These are phyloP conservation scores for Dasysyrphus tricinctus DNA, from an alignment of 2,888 invertebrate species.

Conservation along the genomic window DNA sequence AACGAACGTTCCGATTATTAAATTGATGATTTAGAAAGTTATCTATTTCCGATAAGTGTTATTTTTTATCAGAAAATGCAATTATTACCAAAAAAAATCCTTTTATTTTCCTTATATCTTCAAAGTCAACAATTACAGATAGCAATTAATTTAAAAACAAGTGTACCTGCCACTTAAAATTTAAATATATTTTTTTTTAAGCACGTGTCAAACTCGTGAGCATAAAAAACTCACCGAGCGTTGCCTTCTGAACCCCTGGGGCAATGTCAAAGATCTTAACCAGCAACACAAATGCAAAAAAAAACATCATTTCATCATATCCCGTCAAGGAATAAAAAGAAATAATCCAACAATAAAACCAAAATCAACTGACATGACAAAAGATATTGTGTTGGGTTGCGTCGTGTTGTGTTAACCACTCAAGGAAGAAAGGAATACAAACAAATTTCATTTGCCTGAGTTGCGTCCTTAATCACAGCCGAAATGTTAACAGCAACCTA, in stretches of 20 bases:
- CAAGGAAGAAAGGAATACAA: constrained; percentile 12
- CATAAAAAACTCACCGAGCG: not conserved
- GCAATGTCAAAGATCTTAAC: not conserved
- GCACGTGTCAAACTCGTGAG: constrained; percentile 12
- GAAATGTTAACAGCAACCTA: not conserved
- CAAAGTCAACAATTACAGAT: not conserved
- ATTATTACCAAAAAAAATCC: no score
- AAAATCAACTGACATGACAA: constrained; percentile 9
- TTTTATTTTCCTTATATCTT: no score
- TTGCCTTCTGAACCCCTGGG: not conserved
- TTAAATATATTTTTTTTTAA: not conserved
- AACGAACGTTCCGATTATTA: no score
- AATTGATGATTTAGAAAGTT: no score
- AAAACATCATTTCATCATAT: not conserved
- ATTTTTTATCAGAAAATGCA: no score
- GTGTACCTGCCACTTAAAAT: not conserved
- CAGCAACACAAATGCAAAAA: not conserved
- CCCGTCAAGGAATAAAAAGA: constrained; percentile 7
- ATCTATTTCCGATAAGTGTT: no score
- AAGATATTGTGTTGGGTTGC: not conserved
- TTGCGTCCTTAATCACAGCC: constrained; percentile 77
- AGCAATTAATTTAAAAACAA: not conserved
- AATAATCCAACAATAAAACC: constrained; percentile 11
- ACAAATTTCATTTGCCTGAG: constrained; percentile 58
- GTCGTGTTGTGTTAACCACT: not conserved